These are phyloP conservation scores for Gadopsis marmoratus DNA, from an alignment of 2,797 vertebrate species.

Conservation along the genomic window DNA sequence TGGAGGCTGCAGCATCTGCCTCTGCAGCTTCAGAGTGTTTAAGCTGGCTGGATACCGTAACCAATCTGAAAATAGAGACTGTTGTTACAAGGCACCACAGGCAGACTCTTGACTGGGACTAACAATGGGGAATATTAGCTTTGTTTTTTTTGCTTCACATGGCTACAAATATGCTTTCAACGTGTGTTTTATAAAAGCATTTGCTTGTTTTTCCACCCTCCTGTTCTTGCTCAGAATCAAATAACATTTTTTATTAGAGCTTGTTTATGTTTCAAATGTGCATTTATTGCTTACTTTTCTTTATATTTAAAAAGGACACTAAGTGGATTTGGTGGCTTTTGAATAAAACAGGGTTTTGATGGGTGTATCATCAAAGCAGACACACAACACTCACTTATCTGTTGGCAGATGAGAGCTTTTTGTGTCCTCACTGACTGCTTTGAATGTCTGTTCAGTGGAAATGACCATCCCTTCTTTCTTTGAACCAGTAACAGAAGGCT, in stretches of 20 bases:
- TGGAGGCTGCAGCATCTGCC: not conserved
- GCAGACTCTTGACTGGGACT: not conserved
- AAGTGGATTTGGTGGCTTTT: not conserved
- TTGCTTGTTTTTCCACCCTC: no score
- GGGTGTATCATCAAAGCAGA: constrained; percentile 8
- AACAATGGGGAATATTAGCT: not conserved
- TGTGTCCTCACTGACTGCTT: constrained; percentile 54
- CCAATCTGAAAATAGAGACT: constrained; percentile 56
- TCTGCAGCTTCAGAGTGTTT: constrained; percentile 47
- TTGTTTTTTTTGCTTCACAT: not conserved
- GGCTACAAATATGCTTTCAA: not conserved
- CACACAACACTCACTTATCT: constrained; percentile 68
- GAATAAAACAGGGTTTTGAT: not conserved
- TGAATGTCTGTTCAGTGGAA: constrained; percentile 36
- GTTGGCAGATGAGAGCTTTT: constrained; percentile 50
- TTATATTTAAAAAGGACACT: not conserved
- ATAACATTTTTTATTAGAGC: not conserved
- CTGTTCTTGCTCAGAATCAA: not conserved
- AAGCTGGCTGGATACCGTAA: constrained; percentile 31
- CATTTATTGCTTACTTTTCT: not conserved
- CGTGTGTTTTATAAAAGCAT: not conserved
- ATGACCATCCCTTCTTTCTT: constrained; percentile 44
- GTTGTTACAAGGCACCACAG: constrained; percentile 29
- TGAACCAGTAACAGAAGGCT: constrained; percentile 43
- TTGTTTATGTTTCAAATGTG: not conserved